These are phyloP conservation scores for Pantherophis vulpinus DNA, from an alignment of 2,797 vertebrate species.

Conservation along the genomic window DNA sequence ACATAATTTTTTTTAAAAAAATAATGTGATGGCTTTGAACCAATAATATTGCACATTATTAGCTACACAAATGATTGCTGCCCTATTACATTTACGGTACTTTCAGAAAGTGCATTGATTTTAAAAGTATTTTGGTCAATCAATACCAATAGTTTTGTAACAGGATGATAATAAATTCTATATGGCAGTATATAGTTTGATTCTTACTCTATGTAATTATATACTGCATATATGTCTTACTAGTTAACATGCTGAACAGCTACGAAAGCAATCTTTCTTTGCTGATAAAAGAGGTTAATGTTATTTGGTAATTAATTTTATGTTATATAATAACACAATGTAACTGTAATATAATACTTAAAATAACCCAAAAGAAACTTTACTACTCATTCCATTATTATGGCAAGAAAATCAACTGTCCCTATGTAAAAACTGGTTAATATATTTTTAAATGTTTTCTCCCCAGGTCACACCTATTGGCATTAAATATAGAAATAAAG, in stretches of 20 bases:
- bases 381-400: neutral
- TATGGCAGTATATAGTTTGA: neutral
- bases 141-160: neutral
- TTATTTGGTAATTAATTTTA: neutral
- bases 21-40: neutral
- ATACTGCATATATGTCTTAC: neutral
- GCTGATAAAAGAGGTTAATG: neutral
- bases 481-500: neutral
- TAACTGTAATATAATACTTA: neutral
- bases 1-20: neutral
- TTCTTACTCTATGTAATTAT: neutral
- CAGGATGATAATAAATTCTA: neutral
- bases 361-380: neutral
- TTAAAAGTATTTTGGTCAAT: neutral
- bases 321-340: neutral
- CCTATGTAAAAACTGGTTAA: neutral
- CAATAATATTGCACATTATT: neutral
- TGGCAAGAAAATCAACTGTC: neutral
- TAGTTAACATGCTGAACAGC: neutral
- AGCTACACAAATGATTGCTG: neutral
- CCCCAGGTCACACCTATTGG: neutral
- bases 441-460: neutral
- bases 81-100: neutral
- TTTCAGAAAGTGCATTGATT: neutral
- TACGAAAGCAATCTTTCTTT: neutral